These are phyloP conservation scores for Cassiopea andromeda DNA, from an alignment of 30 jellyfish, hydroid and myxozoan species.

Conservation along the genomic window DNA sequence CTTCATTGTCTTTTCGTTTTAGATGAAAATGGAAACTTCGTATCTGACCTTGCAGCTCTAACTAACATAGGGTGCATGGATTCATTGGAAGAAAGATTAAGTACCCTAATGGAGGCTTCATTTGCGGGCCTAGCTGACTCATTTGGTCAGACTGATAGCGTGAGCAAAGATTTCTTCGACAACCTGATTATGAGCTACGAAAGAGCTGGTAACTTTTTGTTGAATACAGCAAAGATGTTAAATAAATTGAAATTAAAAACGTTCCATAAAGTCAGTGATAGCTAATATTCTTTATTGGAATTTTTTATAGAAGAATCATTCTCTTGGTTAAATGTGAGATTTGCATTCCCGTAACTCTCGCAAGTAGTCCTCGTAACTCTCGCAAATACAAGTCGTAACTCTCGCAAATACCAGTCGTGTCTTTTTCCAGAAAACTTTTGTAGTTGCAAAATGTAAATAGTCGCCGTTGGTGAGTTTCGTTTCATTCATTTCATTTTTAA, in stretches of 20 bases:
- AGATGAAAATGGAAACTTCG: slow-evolving; percentile 6
- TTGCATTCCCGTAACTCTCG: too few species aligned
- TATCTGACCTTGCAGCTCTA: background rate
- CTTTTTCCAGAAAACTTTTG: background rate
- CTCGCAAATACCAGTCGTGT: background rate
- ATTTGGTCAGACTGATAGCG: background rate
- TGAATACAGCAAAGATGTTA: slow-evolving; percentile 79
- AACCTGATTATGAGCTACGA: slow-evolving; percentile 78
- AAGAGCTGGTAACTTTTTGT: slow-evolving; percentile 84
- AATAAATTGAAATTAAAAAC: slow-evolving; percentile 11
- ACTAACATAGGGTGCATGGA: background rate
- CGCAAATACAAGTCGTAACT: too few species aligned
- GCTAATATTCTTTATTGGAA: background rate
- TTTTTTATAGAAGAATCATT: too few species aligned
- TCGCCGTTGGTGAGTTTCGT: background rate
- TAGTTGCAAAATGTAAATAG: background rate
- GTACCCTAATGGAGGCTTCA: slow-evolving; percentile 43
- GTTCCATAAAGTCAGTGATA: background rate
- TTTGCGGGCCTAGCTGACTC: slow-evolving; percentile 24
- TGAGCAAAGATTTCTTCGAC: slow-evolving; percentile 1
- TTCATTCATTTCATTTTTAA: too few species aligned
- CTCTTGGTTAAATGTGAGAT: too few species aligned
- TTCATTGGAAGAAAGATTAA: slow-evolving; percentile 36
- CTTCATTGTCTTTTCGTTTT: background rate
- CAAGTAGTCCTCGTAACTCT: too few species aligned